Conservation (phyloP, 2,888 invertebrate species). For the Drosophila demipolita region DNA sequence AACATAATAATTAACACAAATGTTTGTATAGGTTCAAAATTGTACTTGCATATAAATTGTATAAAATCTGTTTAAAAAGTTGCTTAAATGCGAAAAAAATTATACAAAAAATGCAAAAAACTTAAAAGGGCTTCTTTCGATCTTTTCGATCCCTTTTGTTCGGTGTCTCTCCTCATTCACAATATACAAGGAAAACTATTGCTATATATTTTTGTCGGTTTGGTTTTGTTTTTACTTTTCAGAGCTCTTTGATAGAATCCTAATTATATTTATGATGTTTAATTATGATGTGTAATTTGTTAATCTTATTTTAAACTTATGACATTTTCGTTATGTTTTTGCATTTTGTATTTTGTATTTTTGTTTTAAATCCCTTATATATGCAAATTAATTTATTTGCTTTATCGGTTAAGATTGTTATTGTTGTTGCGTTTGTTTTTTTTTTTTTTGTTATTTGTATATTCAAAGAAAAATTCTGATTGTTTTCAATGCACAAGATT, state of each 20-base stretch:
- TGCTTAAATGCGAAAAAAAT: slow-evolving; percentile 25
- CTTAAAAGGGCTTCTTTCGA: slow-evolving; percentile 24
- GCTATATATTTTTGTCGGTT: slow-evolving; percentile 31
- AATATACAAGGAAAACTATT: slow-evolving; percentile 57
- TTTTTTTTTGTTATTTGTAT: slow-evolving; percentile 53
- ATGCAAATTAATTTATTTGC: slow-evolving; percentile 25
- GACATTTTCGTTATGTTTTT: slow-evolving; percentile 51
- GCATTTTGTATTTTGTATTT: slow-evolving; percentile 48
- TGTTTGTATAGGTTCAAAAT: slow-evolving; percentile 55
- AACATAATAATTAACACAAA: slow-evolving; percentile 25
- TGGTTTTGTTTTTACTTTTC: slow-evolving; percentile 31
- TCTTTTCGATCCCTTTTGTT: slow-evolving; percentile 44
- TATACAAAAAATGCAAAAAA: slow-evolving; percentile 27
- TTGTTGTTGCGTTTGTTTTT: slow-evolving; percentile 41
- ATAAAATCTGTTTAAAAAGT: slow-evolving; percentile 56
- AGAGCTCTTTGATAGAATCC: slow-evolving; percentile 53
- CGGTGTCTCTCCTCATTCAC: slow-evolving; percentile 23
- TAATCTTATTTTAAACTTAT: slow-evolving; percentile 70
- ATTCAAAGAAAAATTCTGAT: slow-evolving; percentile 85
- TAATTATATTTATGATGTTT: slow-evolving; percentile 46
- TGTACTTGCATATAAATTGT: slow-evolving; percentile 52
- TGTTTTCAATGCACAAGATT: slow-evolving; percentile 85
- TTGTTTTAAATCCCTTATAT: slow-evolving; percentile 27
- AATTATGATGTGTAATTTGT: slow-evolving; percentile 42
- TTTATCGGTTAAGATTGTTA: slow-evolving; percentile 32